Evolutionary conservation across 1,140 invertebrate genomes (phyloP), one percentile per base, ranked within the genome.

Genomic region (Drosophila kohkoa): DNA sequence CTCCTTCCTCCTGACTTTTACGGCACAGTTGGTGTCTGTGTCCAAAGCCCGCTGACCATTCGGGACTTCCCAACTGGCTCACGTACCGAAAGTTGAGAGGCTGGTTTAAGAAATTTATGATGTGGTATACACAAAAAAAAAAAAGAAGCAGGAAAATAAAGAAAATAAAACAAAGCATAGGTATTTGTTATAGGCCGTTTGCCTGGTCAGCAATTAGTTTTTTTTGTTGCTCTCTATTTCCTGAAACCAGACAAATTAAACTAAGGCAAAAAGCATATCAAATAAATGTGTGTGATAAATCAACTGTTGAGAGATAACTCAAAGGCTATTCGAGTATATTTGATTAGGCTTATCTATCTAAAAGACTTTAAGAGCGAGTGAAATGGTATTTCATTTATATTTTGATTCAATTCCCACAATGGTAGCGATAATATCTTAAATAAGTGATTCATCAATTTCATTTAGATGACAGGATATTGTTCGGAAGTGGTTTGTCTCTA

Each of bases 11-110:
- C 20, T 30, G 38, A 10, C 38, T 41, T 41, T 48, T 48, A 48
- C 46, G 15, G 46, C 16, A 16, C 15, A 48, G 46, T 48, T 25
- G 15, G 46, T 48, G 46, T 20, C 46, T 48, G 13, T 32, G 6
- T 32, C 32, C 32, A 1, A 3, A 32, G 32, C 13, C 46, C 15
- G 46, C 46, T 20, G 41, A 38, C 35, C 43, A 60, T 52, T 41
- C 52, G 46, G 28, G 30, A 35, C 68, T 25, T 77, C 45, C 43
- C 51, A 60, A 58, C 69, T 66, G 51, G 68, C 62, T 77, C 81
- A 83, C 81, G 81, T 83, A 32, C 60, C 16, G 25, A 59, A 43
- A 60, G 62, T 28, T 48, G 46, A 66, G 45, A 28, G 62, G 69
- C 62, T 70, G 16, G 32, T 38, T 82, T 65, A 16, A 68, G 41